Conservation (phyloP, 2,797 vertebrate genomes). For the Remorina albescens region DNA sequence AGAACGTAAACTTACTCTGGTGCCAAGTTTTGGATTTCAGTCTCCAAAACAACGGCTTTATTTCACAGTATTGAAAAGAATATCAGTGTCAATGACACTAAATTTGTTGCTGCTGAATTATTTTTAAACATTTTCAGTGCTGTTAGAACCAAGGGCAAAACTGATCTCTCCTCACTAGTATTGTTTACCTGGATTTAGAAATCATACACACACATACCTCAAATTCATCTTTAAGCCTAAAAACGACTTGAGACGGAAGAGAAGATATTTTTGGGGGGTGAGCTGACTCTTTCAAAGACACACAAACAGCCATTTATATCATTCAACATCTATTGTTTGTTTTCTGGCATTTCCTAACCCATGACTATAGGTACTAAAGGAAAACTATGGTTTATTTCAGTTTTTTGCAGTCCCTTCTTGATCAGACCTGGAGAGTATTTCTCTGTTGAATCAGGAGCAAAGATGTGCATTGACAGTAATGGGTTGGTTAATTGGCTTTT, state of each 20-base stretch:
- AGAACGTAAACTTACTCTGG: too few relatives aligned
- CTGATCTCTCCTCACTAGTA: too few relatives aligned
- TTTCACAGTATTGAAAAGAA: background rate
- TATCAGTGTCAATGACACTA: too few relatives aligned
- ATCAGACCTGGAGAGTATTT: too few relatives aligned
- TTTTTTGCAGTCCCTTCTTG: background rate
- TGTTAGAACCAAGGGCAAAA: too few relatives aligned
- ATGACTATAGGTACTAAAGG: background rate
- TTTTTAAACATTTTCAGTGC: too few relatives aligned
- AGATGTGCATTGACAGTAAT: too few relatives aligned
- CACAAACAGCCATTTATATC: constrained; percentile 36
- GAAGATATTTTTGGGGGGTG: background rate
- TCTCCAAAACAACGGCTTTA: background rate
- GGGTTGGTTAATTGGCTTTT: too few relatives aligned
- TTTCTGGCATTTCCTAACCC: background rate
- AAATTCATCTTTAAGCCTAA: background rate
- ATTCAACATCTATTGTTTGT: background rate
- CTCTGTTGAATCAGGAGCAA: too few relatives aligned
- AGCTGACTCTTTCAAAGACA: constrained; percentile 16
- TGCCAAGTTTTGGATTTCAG: constrained; percentile 11
- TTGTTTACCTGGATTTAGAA: background rate
- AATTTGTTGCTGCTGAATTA: too few relatives aligned
- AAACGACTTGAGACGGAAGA: background rate
- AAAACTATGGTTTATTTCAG: background rate
- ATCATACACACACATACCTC: background rate